phyloP scores from a whole-genome alignment of 2,113 vertebrate genomes.

The Lota lota region DNA sequence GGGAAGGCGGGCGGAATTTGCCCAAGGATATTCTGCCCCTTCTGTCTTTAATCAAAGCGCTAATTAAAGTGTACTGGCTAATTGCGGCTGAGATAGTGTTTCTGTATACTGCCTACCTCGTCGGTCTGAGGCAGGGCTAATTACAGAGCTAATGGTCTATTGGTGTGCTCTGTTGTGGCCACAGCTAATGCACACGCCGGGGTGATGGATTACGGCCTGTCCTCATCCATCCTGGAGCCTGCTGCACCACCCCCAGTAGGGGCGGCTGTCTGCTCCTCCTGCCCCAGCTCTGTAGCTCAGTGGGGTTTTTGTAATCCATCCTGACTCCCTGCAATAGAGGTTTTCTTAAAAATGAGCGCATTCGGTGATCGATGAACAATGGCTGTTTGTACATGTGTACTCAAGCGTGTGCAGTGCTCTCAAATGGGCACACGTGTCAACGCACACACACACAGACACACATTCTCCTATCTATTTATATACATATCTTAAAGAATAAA shows the following conservation, averaged over 20 bases:
- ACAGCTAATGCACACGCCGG: constrained; percentile 49
- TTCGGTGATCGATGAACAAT: too few species aligned
- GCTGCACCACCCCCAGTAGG: not conserved
- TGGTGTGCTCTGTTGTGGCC: constrained; percentile 44
- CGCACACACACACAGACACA: constrained; percentile 5
- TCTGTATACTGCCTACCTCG: constrained; percentile 41
- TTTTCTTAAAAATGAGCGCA: too few species aligned
- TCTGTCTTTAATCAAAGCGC: constrained; percentile 59
- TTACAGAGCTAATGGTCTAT: constrained; percentile 66
- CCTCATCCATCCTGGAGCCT: constrained; percentile 30
- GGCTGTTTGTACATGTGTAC: too few species aligned
- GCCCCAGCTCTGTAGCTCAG: too few species aligned
- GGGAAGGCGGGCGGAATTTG: constrained; percentile 54
- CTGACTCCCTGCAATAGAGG: too few species aligned
- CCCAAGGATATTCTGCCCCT: constrained; percentile 59
- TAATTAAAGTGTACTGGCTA: constrained; percentile 72
- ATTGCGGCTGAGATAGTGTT: constrained; percentile 66
- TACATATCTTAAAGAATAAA: too few species aligned
- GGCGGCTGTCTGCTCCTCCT: too few species aligned
- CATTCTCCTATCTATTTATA: not conserved
- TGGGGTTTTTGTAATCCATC: too few species aligned
- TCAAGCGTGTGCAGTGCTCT: not conserved
- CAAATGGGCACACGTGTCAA: not conserved
- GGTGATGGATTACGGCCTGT: constrained; percentile 52
- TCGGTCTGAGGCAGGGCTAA: constrained; percentile 48